Percentiles rank a stretch among this genome's conserved stretches.
These are phyloP conservation scores for Sicus ferrugineus DNA, from an alignment of 2,888 invertebrate species.

Conservation along the genomic window DNA sequence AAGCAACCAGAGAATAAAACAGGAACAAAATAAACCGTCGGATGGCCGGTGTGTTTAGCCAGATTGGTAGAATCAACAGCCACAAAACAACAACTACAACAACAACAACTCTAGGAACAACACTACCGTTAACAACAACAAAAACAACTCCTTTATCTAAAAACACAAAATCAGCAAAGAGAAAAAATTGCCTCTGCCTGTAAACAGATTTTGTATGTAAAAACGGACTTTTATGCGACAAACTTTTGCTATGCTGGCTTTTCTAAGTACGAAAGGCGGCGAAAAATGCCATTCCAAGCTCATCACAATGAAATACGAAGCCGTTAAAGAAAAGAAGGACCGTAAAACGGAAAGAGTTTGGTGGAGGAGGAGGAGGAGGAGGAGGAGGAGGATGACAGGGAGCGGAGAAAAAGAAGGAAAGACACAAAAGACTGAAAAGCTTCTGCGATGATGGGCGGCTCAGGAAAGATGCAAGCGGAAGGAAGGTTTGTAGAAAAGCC, in stretches of 20 bases:
- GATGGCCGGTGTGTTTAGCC: background rate
- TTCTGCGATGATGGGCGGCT: too few relatives aligned
- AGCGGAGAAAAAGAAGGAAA: background rate
- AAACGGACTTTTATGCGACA: slow-evolving; percentile 14
- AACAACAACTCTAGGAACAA: too few relatives aligned
- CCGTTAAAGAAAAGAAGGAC: background rate
- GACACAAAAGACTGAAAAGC: background rate
- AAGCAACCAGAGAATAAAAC: background rate
- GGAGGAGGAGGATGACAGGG: background rate
- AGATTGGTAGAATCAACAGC: background rate
- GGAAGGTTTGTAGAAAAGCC: too few relatives aligned
- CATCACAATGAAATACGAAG: background rate
- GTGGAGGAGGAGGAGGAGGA: background rate
- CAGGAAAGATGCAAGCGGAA: too few relatives aligned
- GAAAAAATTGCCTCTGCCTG: background rate
- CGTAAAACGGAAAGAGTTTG: background rate
- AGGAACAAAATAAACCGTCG: background rate
- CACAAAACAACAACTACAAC: background rate
- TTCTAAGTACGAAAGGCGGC: slow-evolving; percentile 5
- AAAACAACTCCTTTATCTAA: too few relatives aligned
- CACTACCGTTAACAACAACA: too few relatives aligned
- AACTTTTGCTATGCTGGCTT: background rate
- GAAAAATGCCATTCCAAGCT: background rate
- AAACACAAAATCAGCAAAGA: background rate
- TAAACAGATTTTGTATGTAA: background rate